Evolutionary conservation across 1,140 invertebrate species (phyloP).

Genomic region (Drosophila ogumai): DNA sequence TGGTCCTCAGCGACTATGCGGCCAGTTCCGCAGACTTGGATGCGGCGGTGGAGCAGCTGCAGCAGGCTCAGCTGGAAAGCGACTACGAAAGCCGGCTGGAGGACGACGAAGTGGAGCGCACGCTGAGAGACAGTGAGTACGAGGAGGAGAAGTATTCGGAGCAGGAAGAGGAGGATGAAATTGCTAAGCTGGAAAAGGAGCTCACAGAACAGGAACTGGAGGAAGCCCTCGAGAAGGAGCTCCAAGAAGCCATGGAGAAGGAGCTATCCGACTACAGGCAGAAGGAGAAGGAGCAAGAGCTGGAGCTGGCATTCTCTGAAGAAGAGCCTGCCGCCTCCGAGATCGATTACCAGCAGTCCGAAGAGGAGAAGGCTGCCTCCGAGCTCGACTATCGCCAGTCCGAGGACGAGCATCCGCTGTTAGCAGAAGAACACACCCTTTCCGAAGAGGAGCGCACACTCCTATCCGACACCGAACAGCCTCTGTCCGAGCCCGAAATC

Average conservation of each 20-base stretch:
- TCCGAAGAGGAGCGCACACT: conserved; percentile 33
- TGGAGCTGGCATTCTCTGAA: conserved; percentile 33
- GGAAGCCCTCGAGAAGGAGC: conserved; percentile 64
- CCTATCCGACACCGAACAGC: conserved; percentile 36
- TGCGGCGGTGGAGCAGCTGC: conserved; percentile 65
- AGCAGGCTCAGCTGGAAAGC: conserved; percentile 66
- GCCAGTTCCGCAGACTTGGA: conserved; percentile 73
- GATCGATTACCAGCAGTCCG: conserved; percentile 26
- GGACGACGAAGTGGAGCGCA: conserved; percentile 75
- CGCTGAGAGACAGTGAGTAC: conserved; percentile 69
- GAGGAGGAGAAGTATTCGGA: conserved; percentile 61
- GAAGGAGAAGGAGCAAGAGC: conserved; percentile 33
- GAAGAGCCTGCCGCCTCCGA: conserved; percentile 52
- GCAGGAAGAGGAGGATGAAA: conserved; percentile 51
- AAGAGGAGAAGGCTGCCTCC: conserved; percentile 40
- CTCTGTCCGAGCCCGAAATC: conserved; percentile 14
- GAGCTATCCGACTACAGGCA: conserved; percentile 63
- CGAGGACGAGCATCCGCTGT: conserved; percentile 35
- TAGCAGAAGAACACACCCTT: conserved; percentile 17
- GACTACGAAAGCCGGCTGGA: conserved; percentile 72
- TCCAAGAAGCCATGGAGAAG: conserved; percentile 66
- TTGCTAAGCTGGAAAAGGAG: conserved; percentile 31
- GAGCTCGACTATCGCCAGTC: conserved; percentile 40
- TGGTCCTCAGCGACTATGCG: conserved; percentile 68
- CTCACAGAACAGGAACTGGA: conserved; percentile 65